Evolutionary conservation across 2,113 vertebrate genomes (phyloP).

Genomic region (Cyanoliseus patagonus): DNA sequence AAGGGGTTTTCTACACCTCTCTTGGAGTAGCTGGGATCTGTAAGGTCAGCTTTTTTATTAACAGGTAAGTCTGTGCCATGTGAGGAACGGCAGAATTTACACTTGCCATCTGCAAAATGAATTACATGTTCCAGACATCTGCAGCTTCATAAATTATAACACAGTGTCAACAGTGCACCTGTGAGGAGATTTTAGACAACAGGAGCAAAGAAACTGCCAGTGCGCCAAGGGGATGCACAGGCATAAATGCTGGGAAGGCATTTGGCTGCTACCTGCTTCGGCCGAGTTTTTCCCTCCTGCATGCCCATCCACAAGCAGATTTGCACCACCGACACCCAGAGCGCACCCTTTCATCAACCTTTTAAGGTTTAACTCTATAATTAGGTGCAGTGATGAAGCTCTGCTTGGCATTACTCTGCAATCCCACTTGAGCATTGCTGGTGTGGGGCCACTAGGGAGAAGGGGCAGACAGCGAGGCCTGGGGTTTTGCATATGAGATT

Average conservation of each 20-base stretch:
- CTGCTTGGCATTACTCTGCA: not conserved
- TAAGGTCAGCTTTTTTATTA: slow-evolving; percentile 21
- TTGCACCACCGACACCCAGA: not conserved
- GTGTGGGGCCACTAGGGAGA: not conserved
- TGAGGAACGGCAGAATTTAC: slow-evolving; percentile 34
- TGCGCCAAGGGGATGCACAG: not conserved
- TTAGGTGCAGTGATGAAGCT: not conserved
- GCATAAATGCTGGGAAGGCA: not conserved
- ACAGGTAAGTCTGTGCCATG: not conserved
- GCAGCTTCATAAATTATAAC: slow-evolving; percentile 53
- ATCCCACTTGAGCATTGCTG: not conserved
- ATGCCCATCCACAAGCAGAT: not conserved
- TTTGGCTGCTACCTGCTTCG: not conserved
- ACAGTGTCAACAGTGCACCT: slow-evolving; percentile 41
- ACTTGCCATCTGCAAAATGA: slow-evolving; percentile 48
- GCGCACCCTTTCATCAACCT: not conserved
- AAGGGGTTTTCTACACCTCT: not conserved
- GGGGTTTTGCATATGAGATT: slow-evolving; percentile 60
- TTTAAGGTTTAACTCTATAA: not conserved
- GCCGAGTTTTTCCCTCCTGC: not conserved
- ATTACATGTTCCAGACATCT: slow-evolving; percentile 38
- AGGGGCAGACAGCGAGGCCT: not conserved
- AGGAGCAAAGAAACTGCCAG: not conserved
- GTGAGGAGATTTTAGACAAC: slow-evolving; percentile 41
- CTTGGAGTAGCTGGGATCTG: not conserved